These are phyloP conservation scores for Enteromius treurensis DNA, from an alignment of 2,797 vertebrate genomes.

Conservation along the genomic window DNA sequence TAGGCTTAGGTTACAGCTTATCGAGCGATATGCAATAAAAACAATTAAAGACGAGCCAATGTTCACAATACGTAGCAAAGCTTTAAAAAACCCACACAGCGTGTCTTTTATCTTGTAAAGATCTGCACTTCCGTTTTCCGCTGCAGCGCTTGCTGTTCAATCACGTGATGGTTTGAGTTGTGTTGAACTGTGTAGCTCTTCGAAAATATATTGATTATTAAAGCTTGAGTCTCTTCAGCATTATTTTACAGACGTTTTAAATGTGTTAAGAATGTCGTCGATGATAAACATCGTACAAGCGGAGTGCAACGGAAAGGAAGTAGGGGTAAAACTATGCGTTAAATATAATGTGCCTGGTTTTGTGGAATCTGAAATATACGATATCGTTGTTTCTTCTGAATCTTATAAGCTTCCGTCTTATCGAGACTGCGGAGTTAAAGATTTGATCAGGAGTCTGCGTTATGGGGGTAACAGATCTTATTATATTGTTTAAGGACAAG, in stretches of 20 bases:
- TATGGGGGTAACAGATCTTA: constrained; percentile 7
- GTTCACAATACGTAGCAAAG: too few species aligned
- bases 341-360: background rate
- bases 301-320: constrained; percentile 11
- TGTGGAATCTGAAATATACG: background rate
- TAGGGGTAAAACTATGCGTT: background rate
- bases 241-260: background rate
- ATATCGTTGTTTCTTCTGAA: background rate
- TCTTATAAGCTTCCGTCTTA: background rate
- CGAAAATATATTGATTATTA: background rate
- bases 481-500: constrained; percentile 75
- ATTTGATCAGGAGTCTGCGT: background rate
- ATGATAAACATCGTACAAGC: background rate
- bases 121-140: constrained; percentile 13
- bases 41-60: background rate
- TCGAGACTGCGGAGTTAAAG: background rate
- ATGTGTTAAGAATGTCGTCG: constrained; percentile 16
- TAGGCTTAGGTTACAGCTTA: background rate
- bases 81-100: too few species aligned
- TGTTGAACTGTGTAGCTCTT: background rate
- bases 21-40: background rate
- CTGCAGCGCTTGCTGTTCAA: background rate
- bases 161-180: background rate
- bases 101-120: constrained; percentile 10
- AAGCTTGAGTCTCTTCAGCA: background rate